A percentile compares a stretch with the other conserved stretches of the same genome.
Conservation (phyloP, 2,113 vertebrate genomes). For the Elgaria multicarinata region DNA sequence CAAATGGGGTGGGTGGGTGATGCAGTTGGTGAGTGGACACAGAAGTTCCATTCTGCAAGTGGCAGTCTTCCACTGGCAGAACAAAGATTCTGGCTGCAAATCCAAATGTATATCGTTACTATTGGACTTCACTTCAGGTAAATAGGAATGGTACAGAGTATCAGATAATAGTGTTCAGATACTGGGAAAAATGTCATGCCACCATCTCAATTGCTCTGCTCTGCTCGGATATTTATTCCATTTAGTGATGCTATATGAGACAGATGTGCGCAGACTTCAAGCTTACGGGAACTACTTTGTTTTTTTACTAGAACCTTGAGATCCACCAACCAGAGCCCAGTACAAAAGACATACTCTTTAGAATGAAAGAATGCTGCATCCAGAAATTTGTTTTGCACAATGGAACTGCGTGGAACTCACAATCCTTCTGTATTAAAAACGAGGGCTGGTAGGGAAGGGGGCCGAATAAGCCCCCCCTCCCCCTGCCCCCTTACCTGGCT, state of each 20-base stretch:
- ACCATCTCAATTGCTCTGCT: not conserved
- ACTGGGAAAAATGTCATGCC: not conserved
- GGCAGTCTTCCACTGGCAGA: too few relatives aligned
- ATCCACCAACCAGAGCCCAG: not conserved
- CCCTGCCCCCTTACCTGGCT: too few relatives aligned
- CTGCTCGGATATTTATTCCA: not conserved
- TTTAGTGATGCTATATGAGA: not conserved
- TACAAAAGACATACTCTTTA: not conserved
- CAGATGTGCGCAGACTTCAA: not conserved
- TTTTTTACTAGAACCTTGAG: not conserved
- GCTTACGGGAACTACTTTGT: not conserved
- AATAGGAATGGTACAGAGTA: not conserved
- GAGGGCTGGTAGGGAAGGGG: too few relatives aligned
- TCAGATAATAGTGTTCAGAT: not conserved
- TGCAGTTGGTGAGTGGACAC: too few relatives aligned
- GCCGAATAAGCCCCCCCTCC: too few relatives aligned
- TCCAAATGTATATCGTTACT: not conserved
- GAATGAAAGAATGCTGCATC: not conserved
- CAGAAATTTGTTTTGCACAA: not conserved
- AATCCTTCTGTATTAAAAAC: not conserved
- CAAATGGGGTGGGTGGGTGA: too few relatives aligned
- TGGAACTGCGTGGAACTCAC: not conserved
- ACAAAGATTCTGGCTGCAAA: too few relatives aligned
- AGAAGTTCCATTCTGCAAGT: too few relatives aligned
- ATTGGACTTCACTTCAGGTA: not conserved